Evolutionary conservation across 1,140 invertebrate species (phyloP).

Genomic region (Heliconius eleuchia): DNA sequence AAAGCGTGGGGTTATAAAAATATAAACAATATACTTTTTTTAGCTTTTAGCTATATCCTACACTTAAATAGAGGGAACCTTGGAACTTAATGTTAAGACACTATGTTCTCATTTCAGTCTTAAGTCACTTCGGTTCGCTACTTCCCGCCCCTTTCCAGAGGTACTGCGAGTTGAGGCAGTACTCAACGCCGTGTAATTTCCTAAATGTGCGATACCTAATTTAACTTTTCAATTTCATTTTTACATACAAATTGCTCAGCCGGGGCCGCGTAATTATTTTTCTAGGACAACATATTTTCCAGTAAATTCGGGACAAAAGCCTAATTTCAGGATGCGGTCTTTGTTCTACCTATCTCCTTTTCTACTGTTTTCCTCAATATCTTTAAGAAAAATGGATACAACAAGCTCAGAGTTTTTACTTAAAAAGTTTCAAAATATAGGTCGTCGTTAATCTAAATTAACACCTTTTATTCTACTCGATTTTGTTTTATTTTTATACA

Average conservation of each 20-base stretch:
- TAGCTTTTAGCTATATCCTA: neutral
- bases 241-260: neutral
- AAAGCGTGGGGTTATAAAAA: too few relatives aligned
- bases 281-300: conserved; percentile 12
- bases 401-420: neutral
- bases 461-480: neutral
- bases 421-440: neutral
- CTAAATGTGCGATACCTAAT: neutral
- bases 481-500: neutral
- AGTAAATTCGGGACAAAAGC: conserved; percentile 3
- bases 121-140: neutral
- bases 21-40: too few relatives aligned
- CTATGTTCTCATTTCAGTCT: too few relatives aligned
- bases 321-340: conserved; percentile 12
- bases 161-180: neutral
- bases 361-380: neutral
- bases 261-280: neutral
- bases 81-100: neutral
- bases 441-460: neutral
- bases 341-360: conserved; percentile 1
- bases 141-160: neutral
- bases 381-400: neutral
- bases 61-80: neutral
- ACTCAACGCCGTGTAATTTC: neutral
- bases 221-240: neutral